These are phyloP conservation scores for Spodoptera littoralis DNA, from an alignment of 2,888 invertebrate species.

Conservation along the genomic window DNA sequence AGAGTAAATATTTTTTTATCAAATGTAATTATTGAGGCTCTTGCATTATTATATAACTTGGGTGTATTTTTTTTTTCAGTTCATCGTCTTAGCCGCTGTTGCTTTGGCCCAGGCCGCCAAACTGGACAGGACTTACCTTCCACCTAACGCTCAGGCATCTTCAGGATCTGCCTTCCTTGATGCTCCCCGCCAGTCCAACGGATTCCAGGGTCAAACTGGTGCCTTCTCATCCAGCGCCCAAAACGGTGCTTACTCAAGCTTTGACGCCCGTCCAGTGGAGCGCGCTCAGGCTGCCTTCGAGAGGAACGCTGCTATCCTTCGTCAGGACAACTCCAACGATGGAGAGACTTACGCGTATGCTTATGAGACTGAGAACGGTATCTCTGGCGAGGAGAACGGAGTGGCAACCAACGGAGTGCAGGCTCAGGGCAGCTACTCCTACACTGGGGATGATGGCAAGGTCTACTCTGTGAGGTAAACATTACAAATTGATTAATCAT, in stretches of 20 bases:
- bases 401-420: slow-evolving; percentile 82
- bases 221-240: slow-evolving; percentile 40
- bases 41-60: too few relatives aligned
- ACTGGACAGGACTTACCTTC: slow-evolving; percentile 80
- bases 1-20: too few relatives aligned
- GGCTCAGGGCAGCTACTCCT: slow-evolving; percentile 81
- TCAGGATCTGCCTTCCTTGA: slow-evolving; percentile 54
- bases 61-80: slow-evolving; percentile 60
- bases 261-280: slow-evolving; percentile 65
- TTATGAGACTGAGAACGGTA: slow-evolving; percentile 84
- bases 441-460: slow-evolving; percentile 83
- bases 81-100: slow-evolving; percentile 66
- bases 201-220: slow-evolving; percentile 41
- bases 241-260: slow-evolving; percentile 54
- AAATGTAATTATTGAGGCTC: not conserved
- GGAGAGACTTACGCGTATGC: slow-evolving; percentile 79
- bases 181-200: slow-evolving; percentile 50
- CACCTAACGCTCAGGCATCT: slow-evolving; percentile 69
- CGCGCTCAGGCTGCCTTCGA: slow-evolving; percentile 80
- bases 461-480: slow-evolving; percentile 79
- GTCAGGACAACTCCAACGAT: slow-evolving; percentile 78
- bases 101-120: slow-evolving; percentile 75
- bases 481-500: too few relatives aligned
- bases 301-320: slow-evolving; percentile 80
- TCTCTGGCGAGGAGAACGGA: slow-evolving; percentile 80